Percentiles rank a stretch among this genome's conserved stretches.
These are phyloP conservation scores for Exocentrus adspersus DNA, from an alignment of 2,888 invertebrate species.

Conservation along the genomic window DNA sequence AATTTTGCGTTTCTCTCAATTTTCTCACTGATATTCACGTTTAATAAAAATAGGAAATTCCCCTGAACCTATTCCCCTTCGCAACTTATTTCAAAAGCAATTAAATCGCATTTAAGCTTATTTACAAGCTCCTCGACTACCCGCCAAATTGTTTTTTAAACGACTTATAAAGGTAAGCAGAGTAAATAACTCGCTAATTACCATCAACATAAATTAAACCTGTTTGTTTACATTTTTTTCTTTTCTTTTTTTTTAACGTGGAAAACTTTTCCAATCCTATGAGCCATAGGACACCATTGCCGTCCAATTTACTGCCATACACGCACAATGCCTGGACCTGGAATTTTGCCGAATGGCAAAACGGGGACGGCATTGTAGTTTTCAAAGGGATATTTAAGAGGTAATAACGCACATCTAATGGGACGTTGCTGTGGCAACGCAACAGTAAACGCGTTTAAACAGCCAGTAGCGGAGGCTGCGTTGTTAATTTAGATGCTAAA, in stretches of 20 bases:
- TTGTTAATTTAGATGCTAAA: background rate
- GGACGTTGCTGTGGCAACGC: slow-evolving; percentile 1
- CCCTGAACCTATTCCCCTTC: slow-evolving; percentile 1
- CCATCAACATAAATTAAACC: background rate
- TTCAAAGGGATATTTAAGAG: slow-evolving; percentile 5
- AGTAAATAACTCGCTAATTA: slow-evolving; percentile 15
- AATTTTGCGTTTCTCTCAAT: background rate
- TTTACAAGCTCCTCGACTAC: background rate
- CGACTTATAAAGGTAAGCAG: slow-evolving; percentile 2
- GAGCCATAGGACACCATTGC: background rate
- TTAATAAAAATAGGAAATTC: background rate
- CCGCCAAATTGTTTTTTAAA: slow-evolving; percentile 19
- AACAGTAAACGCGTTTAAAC: background rate
- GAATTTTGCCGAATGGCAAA: slow-evolving; percentile 2
- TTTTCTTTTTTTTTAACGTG: no score
- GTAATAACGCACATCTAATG: slow-evolving; percentile 6
- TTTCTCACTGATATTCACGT: no score
- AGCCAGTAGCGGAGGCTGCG: background rate
- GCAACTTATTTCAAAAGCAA: slow-evolving; percentile 4
- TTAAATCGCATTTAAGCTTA: slow-evolving; percentile 17
- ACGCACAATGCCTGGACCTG: background rate
- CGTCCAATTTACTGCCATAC: background rate
- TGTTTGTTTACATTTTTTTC: background rate
- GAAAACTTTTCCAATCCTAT: background rate
- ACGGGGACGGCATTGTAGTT: background rate